Conservation (phyloP, 1,140 invertebrate genomes). For the Danaus melanippus region DNA sequence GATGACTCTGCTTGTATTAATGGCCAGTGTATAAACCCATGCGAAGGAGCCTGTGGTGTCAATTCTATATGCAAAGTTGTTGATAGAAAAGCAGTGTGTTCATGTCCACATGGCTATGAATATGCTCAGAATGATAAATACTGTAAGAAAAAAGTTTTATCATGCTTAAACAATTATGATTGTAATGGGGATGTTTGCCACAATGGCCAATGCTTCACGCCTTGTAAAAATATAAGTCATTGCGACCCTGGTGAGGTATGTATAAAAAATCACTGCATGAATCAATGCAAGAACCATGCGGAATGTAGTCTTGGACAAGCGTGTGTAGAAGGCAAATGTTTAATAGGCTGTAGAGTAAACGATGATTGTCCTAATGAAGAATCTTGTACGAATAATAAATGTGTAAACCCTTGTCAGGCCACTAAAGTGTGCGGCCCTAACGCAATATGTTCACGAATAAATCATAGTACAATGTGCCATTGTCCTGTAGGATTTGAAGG, state of each 20-base stretch:
- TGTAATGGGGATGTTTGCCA: constrained; percentile 85
- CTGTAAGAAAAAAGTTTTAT: constrained; percentile 79
- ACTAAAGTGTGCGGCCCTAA: constrained; percentile 88
- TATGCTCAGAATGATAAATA: constrained; percentile 76
- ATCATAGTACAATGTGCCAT: constrained; percentile 81
- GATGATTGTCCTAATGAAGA: constrained; percentile 82
- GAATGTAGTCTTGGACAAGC: constrained; percentile 86
- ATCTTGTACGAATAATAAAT: constrained; percentile 88
- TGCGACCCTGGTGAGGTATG: constrained; percentile 88
- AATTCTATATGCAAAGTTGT: constrained; percentile 85
- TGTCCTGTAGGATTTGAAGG: constrained; percentile 89
- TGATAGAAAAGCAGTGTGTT: constrained; percentile 82
- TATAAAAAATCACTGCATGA: constrained; percentile 81
- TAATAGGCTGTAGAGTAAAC: constrained; percentile 86
- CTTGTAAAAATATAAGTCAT: constrained; percentile 83
- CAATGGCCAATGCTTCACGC: constrained; percentile 86
- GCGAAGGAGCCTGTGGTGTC: constrained; percentile 81
- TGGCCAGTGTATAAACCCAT: constrained; percentile 83
- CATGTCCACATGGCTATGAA: constrained; percentile 81
- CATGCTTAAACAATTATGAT: constrained; percentile 81
- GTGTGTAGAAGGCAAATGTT: constrained; percentile 84
- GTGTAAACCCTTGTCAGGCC: constrained; percentile 84
- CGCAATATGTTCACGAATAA: constrained; percentile 81
- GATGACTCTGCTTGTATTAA: constrained; percentile 80
- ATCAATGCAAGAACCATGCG: constrained; percentile 83